These are phyloP conservation scores for Ciconia nigra DNA, from an alignment of 2,797 vertebrate genomes.

Conservation along the genomic window DNA sequence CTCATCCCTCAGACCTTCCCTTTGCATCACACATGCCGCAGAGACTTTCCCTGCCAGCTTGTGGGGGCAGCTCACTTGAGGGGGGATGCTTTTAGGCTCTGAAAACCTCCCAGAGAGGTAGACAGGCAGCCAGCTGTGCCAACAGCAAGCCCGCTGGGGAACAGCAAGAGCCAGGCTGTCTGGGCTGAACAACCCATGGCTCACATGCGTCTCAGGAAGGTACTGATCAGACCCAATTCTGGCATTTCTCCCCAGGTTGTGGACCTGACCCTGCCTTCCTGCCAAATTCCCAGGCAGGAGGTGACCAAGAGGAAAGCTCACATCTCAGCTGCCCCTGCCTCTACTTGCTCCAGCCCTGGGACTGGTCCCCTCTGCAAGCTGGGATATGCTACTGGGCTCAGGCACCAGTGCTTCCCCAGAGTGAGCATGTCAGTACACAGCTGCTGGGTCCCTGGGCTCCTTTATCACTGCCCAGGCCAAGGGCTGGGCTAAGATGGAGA, in stretches of 20 bases:
- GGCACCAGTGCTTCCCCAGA: not conserved
- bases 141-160: not conserved
- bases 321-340: not conserved
- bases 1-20: not conserved
- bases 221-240: rapidly evolving
- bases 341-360: not conserved
- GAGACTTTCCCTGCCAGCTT: not conserved
- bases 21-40: not conserved
- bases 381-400: not conserved
- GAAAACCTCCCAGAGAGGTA: not conserved
- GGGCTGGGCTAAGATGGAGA: not conserved
- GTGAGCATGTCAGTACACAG: not conserved
- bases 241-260: not conserved
- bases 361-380: not conserved
- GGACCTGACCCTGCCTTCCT: not conserved
- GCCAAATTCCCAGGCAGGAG: not conserved
- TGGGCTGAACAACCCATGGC: not conserved
- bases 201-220: not conserved
- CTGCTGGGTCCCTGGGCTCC: rapidly evolving
- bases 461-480: not conserved
- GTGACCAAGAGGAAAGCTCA: not conserved
- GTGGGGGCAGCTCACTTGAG: not conserved
- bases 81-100: not conserved
- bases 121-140: not conserved
- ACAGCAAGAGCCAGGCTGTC: not conserved